Evolutionary conservation across 2,113 vertebrate species (phyloP).

Genomic region (Callipepla squamata): DNA sequence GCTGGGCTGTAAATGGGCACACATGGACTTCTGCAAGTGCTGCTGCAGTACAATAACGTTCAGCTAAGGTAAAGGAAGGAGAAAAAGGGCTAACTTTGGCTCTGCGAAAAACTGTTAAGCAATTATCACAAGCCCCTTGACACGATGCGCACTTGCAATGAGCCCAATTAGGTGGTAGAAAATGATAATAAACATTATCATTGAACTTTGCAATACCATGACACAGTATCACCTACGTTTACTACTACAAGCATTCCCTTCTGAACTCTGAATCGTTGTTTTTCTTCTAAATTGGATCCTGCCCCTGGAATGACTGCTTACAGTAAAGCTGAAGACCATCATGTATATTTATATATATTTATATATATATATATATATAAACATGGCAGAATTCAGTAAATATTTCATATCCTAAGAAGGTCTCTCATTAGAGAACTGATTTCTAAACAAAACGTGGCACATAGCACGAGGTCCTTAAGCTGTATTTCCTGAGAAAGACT

Average conservation of each 20-base stretch:
- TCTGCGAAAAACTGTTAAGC: neutral
- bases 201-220: neutral
- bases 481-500: neutral
- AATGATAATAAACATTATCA: neutral
- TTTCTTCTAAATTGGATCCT: neutral
- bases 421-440: neutral
- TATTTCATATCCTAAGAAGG: neutral
- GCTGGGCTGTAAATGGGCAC: neutral
- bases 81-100: neutral
- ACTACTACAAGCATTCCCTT: neutral
- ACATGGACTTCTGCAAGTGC: neutral
- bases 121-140: neutral
- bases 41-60: neutral
- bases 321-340: neutral
- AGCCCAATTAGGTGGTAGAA: neutral
- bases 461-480: neutral
- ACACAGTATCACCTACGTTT: neutral
- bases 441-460: neutral
- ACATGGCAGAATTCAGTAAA: neutral
- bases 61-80: neutral
- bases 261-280: neutral
- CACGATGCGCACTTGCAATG: neutral
- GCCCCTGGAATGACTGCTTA: neutral
- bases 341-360: neutral
- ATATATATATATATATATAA: neutral